phyloP scores from a whole-genome alignment of 2,888 invertebrate species.

The Clostera curtula region DNA sequence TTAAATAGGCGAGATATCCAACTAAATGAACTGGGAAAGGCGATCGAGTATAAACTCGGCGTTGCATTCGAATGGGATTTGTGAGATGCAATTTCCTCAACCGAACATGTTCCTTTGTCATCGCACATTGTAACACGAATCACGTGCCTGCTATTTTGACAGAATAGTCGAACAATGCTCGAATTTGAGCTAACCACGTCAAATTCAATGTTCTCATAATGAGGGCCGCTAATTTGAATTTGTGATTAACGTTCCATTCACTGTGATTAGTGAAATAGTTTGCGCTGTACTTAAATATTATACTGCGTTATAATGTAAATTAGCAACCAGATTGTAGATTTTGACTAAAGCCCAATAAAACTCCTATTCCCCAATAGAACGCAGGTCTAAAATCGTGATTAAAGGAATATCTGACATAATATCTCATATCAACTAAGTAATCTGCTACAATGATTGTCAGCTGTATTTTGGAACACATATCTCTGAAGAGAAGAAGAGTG shows the following conservation, averaged over 20 bases:
- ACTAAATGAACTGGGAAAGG: conserved; percentile 30
- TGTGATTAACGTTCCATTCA: conserved; percentile 11
- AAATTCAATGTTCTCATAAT: conserved; percentile 9
- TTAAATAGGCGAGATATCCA: conserved; percentile 12
- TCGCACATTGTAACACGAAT: conserved; percentile 39
- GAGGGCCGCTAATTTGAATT: conserved; percentile 10
- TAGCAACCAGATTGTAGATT: too few species aligned
- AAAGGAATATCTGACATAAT: too few species aligned
- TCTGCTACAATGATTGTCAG: too few species aligned
- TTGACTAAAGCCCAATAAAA: too few species aligned
- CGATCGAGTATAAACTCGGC: conserved; percentile 29
- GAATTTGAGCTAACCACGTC: conserved; percentile 10
- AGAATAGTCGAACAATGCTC: conserved; percentile 22
- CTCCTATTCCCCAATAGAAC: too few species aligned
- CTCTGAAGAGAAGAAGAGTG: too few species aligned
- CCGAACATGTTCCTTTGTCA: conserved; percentile 39
- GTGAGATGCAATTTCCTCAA: conserved; percentile 56
- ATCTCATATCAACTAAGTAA: too few species aligned
- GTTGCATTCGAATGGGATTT: conserved; percentile 44
- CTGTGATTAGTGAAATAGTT: conserved; percentile 1
- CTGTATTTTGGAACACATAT: too few species aligned
- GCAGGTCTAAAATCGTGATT: too few species aligned
- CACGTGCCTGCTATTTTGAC: conserved; percentile 42
- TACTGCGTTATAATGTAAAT: too few species aligned
- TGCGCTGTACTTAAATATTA: conserved; percentile 6